Evolutionary conservation across 2,113 vertebrate species (phyloP), one percentile per base, ranked within the genome.

Genomic region (Charina bottae): DNA sequence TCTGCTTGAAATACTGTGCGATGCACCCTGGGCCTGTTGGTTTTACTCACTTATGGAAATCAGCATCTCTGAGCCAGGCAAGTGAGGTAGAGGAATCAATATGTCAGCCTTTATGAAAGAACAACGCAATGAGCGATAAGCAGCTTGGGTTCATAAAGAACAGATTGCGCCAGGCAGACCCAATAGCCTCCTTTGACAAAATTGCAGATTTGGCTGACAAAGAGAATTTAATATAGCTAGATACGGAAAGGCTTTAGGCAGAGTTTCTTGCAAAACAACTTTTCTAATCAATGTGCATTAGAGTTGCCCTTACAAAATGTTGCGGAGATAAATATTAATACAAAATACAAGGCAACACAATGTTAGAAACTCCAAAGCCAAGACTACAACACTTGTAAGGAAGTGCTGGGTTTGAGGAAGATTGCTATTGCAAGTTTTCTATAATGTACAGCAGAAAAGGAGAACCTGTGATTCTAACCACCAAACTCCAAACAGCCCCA

Each of bases 161-260:
- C 58, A 92, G 90, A 90, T 90, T 37, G 26, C 87, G 49, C 58
- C 88, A 84, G 88, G 46, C 64, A 88, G 59, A 92, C 88, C 84
- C 64, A 49, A 56, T 83, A 11, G 49, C 85, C 58, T 90, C 49
- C 84, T 60, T 53, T 64, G 85, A 90, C 88, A 92, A 92, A 92
- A 92, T 58, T 92, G 85, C 85, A 88, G 88, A 92, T 93, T 93
- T 85, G 84, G 91, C 93, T 90, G 93, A 90, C 93, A 88, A 92
- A 88, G 85, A 59, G 49, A 90, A 88, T 90, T 90, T 88, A 93
- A 92, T 68, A 90, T 62, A 55, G 88, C 58, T 88, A 92, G 88
- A 90, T 84, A 87, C 49, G 64, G 88, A 88, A 55, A 84, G 85
- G 49, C 60, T 83, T 55, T 83, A 88, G 60, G 88, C 21, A 4